Conservation (phyloP, 1,140 invertebrate genomes). For the Heliconius hewitsoni region DNA sequence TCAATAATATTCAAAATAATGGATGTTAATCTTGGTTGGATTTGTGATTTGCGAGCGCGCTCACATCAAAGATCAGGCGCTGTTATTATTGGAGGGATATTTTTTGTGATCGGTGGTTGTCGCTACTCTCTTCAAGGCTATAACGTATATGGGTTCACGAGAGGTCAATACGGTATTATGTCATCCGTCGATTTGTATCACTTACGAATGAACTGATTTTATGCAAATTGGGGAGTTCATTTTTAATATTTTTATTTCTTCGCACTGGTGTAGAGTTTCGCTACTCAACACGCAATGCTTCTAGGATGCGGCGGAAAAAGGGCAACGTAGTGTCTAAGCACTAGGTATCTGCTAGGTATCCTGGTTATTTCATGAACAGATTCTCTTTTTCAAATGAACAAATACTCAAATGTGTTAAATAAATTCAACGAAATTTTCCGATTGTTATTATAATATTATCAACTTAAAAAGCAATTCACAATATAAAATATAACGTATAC, state of each 20-base stretch:
- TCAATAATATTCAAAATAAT: constrained; percentile 81
- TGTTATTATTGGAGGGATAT: constrained; percentile 51
- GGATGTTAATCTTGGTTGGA: constrained; percentile 72
- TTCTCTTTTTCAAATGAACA: neutral
- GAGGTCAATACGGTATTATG: constrained; percentile 40
- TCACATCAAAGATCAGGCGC: constrained; percentile 72
- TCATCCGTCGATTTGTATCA: constrained; percentile 32
- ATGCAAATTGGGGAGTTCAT: neutral
- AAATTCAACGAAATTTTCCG: neutral
- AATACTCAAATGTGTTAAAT: neutral
- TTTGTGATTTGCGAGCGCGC: constrained; percentile 73
- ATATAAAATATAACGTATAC: neutral
- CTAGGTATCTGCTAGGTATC: too few relatives aligned
- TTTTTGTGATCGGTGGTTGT: constrained; percentile 46
- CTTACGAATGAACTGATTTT: constrained; percentile 24
- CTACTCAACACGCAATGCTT: too few relatives aligned
- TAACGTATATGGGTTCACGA: constrained; percentile 37
- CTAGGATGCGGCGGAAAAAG: too few relatives aligned
- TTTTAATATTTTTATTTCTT: too few relatives aligned
- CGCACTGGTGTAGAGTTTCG: too few relatives aligned
- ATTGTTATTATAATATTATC: neutral
- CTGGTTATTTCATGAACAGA: too few relatives aligned
- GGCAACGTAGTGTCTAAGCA: too few relatives aligned
- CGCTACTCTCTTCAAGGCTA: constrained; percentile 44
- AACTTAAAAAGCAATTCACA: neutral